Base-by-base conservation (phyloP, 2,113 vertebrate genomes). In the Gavialis gangeticus region DNA sequence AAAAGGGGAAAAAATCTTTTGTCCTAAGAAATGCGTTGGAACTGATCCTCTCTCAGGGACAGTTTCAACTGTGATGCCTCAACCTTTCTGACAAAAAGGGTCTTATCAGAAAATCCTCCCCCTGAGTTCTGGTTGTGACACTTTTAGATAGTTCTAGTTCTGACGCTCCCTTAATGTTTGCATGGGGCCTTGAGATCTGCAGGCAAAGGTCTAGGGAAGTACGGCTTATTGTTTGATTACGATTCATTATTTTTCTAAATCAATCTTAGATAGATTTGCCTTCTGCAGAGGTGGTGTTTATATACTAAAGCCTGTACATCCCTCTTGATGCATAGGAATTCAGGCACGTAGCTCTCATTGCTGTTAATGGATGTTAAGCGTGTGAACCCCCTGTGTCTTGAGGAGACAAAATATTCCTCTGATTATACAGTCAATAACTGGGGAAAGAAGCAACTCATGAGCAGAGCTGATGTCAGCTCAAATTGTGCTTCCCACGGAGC, bases 361-460 rank as follows among this genome's bases (percentile, higher is more conserved):
- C 69, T 91, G 6, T 34, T 88, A 92, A 92, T 92, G 59, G 91
- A 84, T 73, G 62, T 91, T 69, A 79, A 91, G 25, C 58, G 46
- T 73, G 82, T 62, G 76, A 85, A 92, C 90, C 71, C 71, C 79
- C 57, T 54, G 0, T 71, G 64, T 67, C 83, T 66, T 85, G 69
- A 71, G 84, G 63, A 81, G 89, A 88, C 66, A 87, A 28, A 87
- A 85, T 94, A 81, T 46, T 86, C 4, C 10, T 88, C 0, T 95
- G 92, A 95, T 95, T 94, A 88, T 73, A 84, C 25, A 81, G 46
- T 92, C 64, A 59, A 60, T 30, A 90, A 60, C 56, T 84, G 82
- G 75, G 73, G 81, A 85, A 97, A 95, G 89, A 83, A 76, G 83
- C 79, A 91, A 81, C 91, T 94, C 95, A 85, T 91, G 93, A 89